Conservation (phyloP, 2,888 invertebrate species). For the Polia nebulosa region DNA sequence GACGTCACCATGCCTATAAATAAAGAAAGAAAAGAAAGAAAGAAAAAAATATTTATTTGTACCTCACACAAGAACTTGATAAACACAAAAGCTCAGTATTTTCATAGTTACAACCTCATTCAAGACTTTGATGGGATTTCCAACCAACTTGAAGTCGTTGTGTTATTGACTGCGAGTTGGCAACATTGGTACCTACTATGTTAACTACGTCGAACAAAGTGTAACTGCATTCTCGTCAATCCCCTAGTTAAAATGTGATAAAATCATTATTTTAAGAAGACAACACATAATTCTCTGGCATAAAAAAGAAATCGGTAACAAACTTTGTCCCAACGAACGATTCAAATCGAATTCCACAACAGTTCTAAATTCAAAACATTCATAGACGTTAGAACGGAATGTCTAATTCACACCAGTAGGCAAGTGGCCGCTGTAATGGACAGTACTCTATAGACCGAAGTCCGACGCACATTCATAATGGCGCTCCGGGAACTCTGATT, state of each 20-base stretch:
- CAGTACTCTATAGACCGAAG: slow-evolving; percentile 79
- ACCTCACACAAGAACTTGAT: no score
- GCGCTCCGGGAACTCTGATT: slow-evolving; percentile 82
- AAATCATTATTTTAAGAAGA: no score
- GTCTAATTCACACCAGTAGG: slow-evolving; percentile 79
- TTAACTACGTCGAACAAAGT: neutral
- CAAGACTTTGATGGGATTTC: slow-evolving; percentile 8
- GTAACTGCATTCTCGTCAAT: no score
- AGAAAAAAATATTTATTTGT: no score
- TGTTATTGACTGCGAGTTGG: neutral
- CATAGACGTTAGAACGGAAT: slow-evolving; percentile 68
- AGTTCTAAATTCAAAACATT: slow-evolving; percentile 75
- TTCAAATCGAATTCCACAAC: slow-evolving; percentile 60
- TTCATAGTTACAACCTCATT: slow-evolving; percentile 3
- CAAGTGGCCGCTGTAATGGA: slow-evolving; percentile 84
- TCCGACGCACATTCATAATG: slow-evolving; percentile 75
- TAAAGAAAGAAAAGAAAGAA: neutral
- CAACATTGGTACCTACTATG: slow-evolving; percentile 3
- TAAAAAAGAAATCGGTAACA: neutral
- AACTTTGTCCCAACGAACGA: slow-evolving; percentile 34
- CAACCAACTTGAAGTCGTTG: neutral
- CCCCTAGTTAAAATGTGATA: no score
- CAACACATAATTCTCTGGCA: no score
- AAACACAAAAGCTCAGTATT: no score
- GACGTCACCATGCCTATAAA: slow-evolving; percentile 1